Evolutionary conservation across 2,113 vertebrate genomes (phyloP).

Genomic region (Lontra canadensis): DNA sequence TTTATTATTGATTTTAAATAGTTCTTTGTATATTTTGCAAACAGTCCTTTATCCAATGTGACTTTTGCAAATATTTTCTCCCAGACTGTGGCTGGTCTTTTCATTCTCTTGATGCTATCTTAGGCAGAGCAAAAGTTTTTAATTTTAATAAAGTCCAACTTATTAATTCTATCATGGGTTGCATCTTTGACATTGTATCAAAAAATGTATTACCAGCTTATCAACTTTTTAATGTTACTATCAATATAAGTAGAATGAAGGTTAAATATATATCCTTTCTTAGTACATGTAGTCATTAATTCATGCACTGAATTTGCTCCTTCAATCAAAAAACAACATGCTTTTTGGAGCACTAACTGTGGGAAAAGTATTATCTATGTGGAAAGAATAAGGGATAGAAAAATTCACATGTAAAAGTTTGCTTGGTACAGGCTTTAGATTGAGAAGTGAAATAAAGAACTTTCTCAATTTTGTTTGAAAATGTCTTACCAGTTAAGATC

Average conservation of each 20-base stretch:
- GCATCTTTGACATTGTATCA: background rate
- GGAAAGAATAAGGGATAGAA: background rate
- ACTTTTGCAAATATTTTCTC: background rate
- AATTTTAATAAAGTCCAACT: background rate
- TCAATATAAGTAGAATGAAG: background rate
- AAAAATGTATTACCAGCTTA: background rate
- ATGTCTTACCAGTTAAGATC: background rate
- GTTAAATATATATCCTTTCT: background rate
- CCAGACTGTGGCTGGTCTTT: background rate
- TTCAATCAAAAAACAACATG: background rate
- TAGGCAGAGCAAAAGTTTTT: background rate
- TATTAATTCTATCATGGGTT: background rate
- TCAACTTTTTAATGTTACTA: background rate
- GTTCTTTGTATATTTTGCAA: background rate
- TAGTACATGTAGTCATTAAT: background rate
- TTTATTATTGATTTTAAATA: background rate
- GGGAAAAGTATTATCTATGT: background rate
- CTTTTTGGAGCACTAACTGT: background rate
- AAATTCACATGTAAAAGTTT: background rate
- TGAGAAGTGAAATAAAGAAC: background rate
- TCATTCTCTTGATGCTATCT: background rate
- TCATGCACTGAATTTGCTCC: background rate
- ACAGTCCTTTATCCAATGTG: background rate
- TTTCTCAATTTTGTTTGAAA: background rate
- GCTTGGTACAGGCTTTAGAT: background rate